phyloP scores from a whole-genome alignment of 2,797 vertebrate species.

The Cryptoblepharus egeriae region DNA sequence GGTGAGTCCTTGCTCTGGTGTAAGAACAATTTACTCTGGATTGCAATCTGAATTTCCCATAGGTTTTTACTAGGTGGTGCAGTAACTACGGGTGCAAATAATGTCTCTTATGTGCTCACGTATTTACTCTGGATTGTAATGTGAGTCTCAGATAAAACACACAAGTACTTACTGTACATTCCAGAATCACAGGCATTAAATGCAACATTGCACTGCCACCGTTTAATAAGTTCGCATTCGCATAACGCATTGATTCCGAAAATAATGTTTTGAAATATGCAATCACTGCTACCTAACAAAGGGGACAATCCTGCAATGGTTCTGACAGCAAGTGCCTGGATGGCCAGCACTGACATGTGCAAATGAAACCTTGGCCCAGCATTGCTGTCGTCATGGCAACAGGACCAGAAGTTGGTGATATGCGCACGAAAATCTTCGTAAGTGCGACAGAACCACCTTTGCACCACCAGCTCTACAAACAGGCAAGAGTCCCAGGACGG shows the following conservation, averaged over 20 bases:
- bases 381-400: constrained; percentile 10
- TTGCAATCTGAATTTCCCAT: no score
- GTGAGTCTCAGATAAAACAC: neutral
- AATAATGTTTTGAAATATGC: neutral
- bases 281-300: neutral
- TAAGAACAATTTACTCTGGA: no score
- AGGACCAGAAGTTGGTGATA: neutral
- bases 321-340: neutral
- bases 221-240: neutral
- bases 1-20: no score
- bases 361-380: constrained; percentile 2
- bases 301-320: neutral
- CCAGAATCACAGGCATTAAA: neutral
- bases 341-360: neutral
- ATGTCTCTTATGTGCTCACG: no score
- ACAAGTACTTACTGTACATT: neutral
- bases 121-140: no score
- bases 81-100: no score
- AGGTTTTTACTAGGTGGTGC: no score
- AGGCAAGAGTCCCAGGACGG: neutral
- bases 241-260: neutral
- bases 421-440: neutral
- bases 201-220: neutral
- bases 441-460: neutral
- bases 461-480: neutral